These are phyloP conservation scores for Darevskia nairensis DNA, from an alignment of 2,797 vertebrate genomes.

Conservation along the genomic window DNA sequence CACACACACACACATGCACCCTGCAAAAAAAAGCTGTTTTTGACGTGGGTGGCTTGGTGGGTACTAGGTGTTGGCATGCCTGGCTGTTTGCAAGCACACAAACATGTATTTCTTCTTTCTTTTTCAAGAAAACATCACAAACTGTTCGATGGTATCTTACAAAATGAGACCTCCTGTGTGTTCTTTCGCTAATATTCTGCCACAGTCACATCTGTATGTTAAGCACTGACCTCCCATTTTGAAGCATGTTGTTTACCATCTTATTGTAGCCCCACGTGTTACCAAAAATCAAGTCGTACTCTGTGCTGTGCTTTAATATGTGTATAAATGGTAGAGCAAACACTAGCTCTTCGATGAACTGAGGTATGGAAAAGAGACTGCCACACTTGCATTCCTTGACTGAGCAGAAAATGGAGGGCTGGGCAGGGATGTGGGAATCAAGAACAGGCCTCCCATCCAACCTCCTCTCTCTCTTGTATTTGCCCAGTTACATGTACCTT, in stretches of 20 bases:
- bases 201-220: background rate
- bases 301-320: background rate
- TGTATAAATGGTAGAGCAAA: background rate
- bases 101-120: constrained; percentile 4
- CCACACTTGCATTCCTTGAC: background rate
- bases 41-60: background rate
- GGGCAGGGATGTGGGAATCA: background rate
- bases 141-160: background rate
- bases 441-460: too few species aligned
- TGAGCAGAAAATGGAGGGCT: background rate
- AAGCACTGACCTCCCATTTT: background rate
- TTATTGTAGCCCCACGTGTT: constrained; percentile 30
- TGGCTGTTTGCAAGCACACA: constrained; percentile 24
- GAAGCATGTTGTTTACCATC: background rate
- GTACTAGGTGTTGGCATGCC: constrained; percentile 26
- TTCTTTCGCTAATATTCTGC: background rate
- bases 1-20: background rate
- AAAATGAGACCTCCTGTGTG: constrained; percentile 30
- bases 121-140: background rate
- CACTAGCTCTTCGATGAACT: background rate
- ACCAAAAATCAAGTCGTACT: background rate
- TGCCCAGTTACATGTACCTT: background rate
- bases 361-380: background rate
- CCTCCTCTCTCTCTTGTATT: background rate
- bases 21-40: constrained; percentile 45